Percentiles rank a stretch among this genome's conserved stretches.
Evolutionary conservation across 2,888 invertebrate species (phyloP).

Genomic region (Amphipoea oculea): DNA sequence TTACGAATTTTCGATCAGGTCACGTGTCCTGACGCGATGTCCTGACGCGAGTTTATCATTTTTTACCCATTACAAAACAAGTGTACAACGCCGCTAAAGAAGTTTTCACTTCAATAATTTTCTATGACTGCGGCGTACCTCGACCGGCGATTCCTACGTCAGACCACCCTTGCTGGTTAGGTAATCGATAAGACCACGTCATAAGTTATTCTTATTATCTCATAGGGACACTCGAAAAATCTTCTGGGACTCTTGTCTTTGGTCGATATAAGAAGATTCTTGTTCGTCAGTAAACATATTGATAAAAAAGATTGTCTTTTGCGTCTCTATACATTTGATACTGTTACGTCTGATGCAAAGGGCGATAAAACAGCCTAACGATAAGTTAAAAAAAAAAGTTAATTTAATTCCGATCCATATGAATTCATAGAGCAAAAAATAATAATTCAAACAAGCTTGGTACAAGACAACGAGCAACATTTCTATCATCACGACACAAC

Average conservation of each 20-base stretch:
- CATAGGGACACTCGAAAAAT: no score
- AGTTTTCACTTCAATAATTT: no score
- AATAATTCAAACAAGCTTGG: constrained; percentile 23
- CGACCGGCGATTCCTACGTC: neutral
- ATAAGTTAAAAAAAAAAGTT: neutral
- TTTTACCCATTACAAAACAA: no score
- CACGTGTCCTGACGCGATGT: no score
- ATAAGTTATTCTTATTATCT: neutral
- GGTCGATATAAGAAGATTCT: neutral
- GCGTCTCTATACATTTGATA: neutral
- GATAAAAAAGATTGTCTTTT: neutral
- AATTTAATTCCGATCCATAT: constrained; percentile 28
- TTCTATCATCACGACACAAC: constrained; percentile 70
- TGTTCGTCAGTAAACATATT: neutral
- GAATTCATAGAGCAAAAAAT: constrained; percentile 45
- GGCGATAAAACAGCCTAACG: neutral
- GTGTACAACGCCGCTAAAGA: no score
- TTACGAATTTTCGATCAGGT: no score
- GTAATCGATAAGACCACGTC: neutral
- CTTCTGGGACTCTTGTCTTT: neutral
- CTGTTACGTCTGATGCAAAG: neutral
- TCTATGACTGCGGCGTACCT: neutral
- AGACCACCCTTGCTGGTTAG: neutral
- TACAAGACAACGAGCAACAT: constrained; percentile 51
- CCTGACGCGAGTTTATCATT: no score